A percentile compares a stretch with the other conserved stretches of the same genome.
Conservation (phyloP, 2,113 vertebrate species). For the Nematolebias whitei region DNA sequence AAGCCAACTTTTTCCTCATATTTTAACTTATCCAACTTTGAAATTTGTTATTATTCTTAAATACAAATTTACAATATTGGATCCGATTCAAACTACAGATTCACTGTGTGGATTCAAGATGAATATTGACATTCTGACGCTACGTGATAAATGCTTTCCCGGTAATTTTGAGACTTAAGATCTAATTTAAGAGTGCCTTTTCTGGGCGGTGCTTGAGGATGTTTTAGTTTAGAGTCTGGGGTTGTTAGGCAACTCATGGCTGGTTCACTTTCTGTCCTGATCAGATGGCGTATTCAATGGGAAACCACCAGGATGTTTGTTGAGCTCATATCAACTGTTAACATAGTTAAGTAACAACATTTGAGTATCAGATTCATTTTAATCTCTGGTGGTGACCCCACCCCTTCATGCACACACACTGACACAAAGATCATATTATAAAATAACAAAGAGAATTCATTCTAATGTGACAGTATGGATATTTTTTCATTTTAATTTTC, state of each 20-base stretch:
- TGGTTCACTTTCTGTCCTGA: conserved; percentile 19
- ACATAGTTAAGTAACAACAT: conserved; percentile 16
- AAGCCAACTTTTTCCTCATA: background rate
- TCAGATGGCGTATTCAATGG: conserved; percentile 10
- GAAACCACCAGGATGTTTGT: conserved; percentile 44
- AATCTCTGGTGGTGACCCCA: background rate
- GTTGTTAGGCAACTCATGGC: conserved; percentile 42
- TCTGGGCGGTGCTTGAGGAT: conserved; percentile 29
- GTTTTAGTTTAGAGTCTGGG: conserved; percentile 26
- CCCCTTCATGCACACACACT: too few species aligned
- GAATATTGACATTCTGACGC: conserved; percentile 44
- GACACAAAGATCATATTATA: background rate
- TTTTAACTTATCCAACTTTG: background rate
- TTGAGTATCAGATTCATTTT: conserved; percentile 14
- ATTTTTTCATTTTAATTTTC: too few species aligned
- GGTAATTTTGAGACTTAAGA: conserved; percentile 10
- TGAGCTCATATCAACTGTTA: conserved; percentile 18
- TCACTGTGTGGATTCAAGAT: background rate
- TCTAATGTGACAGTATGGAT: background rate
- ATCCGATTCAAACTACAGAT: conserved; percentile 16
- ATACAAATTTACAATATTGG: background rate
- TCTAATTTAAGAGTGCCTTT: conserved; percentile 60
- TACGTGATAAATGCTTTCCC: conserved; percentile 40
- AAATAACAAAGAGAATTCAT: background rate
- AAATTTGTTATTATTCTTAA: too few species aligned